phyloP scores from a whole-genome alignment of 2,797 vertebrate genomes.

The Echeneis naucrates region DNA sequence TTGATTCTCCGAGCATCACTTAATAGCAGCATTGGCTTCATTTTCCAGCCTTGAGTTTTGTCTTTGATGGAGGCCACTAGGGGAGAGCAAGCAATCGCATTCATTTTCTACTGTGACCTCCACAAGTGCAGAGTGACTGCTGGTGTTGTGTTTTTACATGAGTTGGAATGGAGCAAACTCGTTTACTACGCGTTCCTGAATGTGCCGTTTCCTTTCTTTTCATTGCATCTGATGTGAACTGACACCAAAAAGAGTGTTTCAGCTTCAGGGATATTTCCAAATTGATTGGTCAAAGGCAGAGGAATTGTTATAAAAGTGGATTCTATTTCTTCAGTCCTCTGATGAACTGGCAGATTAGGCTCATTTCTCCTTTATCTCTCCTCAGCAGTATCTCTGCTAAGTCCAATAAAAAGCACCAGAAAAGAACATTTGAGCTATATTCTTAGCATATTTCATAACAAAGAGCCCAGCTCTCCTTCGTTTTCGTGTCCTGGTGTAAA shows the following conservation, averaged over 20 bases:
- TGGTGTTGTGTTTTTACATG: neutral
- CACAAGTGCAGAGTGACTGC: constrained; percentile 22
- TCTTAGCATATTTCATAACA: constrained; percentile 34
- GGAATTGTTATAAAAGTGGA: constrained; percentile 33
- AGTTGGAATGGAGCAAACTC: neutral
- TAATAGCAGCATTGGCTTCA: constrained; percentile 12
- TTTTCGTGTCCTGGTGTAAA: constrained; percentile 54
- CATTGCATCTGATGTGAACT: constrained; percentile 19
- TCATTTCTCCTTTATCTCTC: constrained; percentile 49
- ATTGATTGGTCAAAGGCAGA: constrained; percentile 54
- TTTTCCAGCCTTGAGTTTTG: constrained; percentile 32
- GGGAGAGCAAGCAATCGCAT: neutral
- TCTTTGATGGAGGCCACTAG: constrained; percentile 27
- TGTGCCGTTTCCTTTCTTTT: neutral
- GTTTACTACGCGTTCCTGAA: neutral
- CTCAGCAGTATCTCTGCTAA: constrained; percentile 27
- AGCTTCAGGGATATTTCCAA: constrained; percentile 36
- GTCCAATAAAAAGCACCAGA: constrained; percentile 40
- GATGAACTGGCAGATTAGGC: constrained; percentile 59
- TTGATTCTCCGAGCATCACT: constrained; percentile 42
- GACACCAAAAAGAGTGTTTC: constrained; percentile 27
- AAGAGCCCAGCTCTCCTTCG: constrained; percentile 18
- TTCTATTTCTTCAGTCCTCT: constrained; percentile 43
- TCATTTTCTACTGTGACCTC: constrained; percentile 30
- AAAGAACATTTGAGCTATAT: constrained; percentile 30